Conservation (phyloP, 2,113 vertebrate genomes). For the Muntiacus muntjak region DNA sequence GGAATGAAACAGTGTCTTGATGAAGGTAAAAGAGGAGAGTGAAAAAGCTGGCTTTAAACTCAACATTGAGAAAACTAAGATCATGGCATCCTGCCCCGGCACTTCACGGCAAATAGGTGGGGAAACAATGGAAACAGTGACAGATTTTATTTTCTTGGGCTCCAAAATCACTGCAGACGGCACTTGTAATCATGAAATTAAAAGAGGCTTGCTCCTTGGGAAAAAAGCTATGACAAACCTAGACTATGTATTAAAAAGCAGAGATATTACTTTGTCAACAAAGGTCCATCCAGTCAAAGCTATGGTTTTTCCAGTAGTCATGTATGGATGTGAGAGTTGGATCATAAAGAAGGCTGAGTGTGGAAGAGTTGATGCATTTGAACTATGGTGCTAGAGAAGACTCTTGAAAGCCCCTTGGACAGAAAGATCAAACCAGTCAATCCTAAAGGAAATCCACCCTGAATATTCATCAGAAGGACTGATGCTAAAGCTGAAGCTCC, state of each 20-base stretch:
- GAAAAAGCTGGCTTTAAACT: not conserved
- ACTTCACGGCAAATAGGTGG: not conserved
- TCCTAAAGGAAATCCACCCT: not conserved
- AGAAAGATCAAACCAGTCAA: not conserved
- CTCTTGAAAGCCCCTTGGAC: not conserved
- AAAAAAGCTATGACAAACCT: not conserved
- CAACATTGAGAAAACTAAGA: not conserved
- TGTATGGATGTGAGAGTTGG: not conserved
- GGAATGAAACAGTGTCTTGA: not conserved
- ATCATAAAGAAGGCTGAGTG: not conserved
- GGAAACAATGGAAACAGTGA: not conserved
- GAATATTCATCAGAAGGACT: not conserved
- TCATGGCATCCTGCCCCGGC: not conserved
- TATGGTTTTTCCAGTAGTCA: not conserved
- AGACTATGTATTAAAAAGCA: not conserved
- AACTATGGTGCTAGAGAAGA: not conserved
- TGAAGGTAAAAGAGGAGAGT: not conserved
- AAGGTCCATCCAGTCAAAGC: not conserved
- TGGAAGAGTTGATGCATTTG: not conserved
- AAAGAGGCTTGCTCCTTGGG: not conserved
- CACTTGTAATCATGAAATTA: not conserved
- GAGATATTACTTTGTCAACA: not conserved
- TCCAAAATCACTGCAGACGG: not conserved
- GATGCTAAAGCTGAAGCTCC: not conserved
- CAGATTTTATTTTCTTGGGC: not conserved